Base-by-base conservation (phyloP, 2,113 vertebrate species). In the Phainopepla nitens region DNA sequence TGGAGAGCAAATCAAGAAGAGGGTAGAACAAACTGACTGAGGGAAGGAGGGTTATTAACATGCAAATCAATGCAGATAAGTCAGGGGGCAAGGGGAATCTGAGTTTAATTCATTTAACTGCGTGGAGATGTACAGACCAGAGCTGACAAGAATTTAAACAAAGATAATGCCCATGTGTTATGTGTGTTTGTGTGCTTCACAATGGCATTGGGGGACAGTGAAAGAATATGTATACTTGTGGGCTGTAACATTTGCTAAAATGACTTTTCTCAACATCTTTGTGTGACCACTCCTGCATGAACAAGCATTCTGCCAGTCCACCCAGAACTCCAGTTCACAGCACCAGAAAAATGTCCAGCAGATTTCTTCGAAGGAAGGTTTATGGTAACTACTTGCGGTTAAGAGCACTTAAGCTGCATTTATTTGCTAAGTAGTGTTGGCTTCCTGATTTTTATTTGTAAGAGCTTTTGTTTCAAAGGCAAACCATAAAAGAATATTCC, bases 391-490 rank as follows among this genome's bases (percentile, higher is more conserved):
- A n/a, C 41, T 83, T 94, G 24, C 51, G 68, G 51, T 66, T 90
- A 71, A 81, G 47, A 80, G 58, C 47, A 58, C 35, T 94, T 91
- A 88, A 90, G 51, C 35, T 80, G 36, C 35, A 58, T 80, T 73
- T 95, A 90, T 90, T 92, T 88, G 56, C 47, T 47, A 92, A 77
- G 60, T 78, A 72, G 49, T 45, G 51, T 64, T 86, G 68, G 64
- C n/a, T 91, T 88, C 51, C 82, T 88, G 82, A 45, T 75, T 96
- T 95, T 95, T 92, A 86, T 78, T 39, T 69, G 47, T 56, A 85
- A 77, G 33, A 57, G 47, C 13, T 93, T 93, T 91, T 89, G 35
- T 94, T 94, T 92, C 71, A 73, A 90, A 94, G 13, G 58, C 50
- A 94, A 88, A 28, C 29, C 42, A 92, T 70, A 78, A n/a, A 90